Evolutionary conservation across 2,113 vertebrate species (phyloP).

Genomic region (Centropus unirufus): DNA sequence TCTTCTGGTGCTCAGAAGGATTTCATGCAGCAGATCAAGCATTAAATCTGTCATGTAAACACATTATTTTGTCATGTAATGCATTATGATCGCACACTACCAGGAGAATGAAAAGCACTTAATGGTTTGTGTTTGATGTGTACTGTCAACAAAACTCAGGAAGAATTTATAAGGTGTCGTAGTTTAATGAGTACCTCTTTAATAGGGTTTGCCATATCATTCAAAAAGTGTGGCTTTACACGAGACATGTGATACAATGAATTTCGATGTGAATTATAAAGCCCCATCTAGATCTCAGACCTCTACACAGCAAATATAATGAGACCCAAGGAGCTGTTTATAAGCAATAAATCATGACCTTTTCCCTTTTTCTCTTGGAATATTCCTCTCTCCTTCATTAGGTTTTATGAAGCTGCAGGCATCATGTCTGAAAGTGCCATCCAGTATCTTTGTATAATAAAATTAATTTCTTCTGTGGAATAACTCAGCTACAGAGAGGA

Average conservation of each 20-base stretch:
- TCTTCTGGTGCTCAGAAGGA: slow-evolving; percentile 31
- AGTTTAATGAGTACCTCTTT: slow-evolving; percentile 58
- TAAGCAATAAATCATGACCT: slow-evolving; percentile 28
- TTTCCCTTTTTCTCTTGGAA: slow-evolving; percentile 35
- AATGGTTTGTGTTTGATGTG: slow-evolving; percentile 50
- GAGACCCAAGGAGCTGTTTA: slow-evolving; percentile 40
- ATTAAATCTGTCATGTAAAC: slow-evolving; percentile 65
- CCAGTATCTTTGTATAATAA: neutral
- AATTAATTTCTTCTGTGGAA: neutral
- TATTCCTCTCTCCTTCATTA: slow-evolving; percentile 34
- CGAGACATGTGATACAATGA: slow-evolving; percentile 16
- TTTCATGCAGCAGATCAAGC: slow-evolving; percentile 50
- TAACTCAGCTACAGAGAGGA: neutral
- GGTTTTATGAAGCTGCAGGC: slow-evolving; percentile 43
- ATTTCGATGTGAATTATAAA: slow-evolving; percentile 54
- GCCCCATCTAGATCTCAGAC: slow-evolving; percentile 1
- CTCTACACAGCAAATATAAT: slow-evolving; percentile 19
- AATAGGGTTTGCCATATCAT: slow-evolving; percentile 55
- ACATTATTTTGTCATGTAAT: slow-evolving; percentile 66
- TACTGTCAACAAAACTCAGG: slow-evolving; percentile 50
- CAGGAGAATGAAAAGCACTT: slow-evolving; percentile 57
- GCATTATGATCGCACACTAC: slow-evolving; percentile 35
- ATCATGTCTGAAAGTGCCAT: neutral
- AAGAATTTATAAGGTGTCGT: slow-evolving; percentile 45
- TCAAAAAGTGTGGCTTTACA: slow-evolving; percentile 23